These are phyloP conservation scores for Hartigia nigra DNA, from an alignment of 2,888 invertebrate species.

Conservation along the genomic window DNA sequence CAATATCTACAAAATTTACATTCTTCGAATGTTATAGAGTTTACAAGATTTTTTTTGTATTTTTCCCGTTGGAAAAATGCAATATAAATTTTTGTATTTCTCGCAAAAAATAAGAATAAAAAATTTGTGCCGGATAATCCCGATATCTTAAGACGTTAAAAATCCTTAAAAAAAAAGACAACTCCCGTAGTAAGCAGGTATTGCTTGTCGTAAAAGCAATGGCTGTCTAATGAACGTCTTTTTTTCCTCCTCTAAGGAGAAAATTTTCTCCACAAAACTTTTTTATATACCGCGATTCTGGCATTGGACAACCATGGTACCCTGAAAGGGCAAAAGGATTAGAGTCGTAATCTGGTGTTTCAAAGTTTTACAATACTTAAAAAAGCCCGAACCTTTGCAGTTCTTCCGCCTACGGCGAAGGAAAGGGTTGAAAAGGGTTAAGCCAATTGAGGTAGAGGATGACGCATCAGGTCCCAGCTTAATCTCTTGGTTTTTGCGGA, in stretches of 20 bases:
- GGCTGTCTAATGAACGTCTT: not conserved
- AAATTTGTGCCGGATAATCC: not conserved
- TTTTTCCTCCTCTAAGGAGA: not conserved
- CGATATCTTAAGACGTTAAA: not conserved
- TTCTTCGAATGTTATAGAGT: not conserved
- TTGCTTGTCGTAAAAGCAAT: not conserved
- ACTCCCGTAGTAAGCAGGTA: not conserved
- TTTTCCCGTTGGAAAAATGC: not conserved
- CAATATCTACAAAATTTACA: not conserved
- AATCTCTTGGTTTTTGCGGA: not conserved
- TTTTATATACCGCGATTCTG: not conserved
- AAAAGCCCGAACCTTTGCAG: slow-evolving; percentile 26
- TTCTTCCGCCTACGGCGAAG: slow-evolving; percentile 11
- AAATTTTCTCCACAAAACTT: not conserved
- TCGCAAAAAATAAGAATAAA: not conserved
- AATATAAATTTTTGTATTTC: not conserved
- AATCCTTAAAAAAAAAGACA: not conserved
- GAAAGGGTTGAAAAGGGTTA: slow-evolving; percentile 41
- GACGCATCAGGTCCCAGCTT: not conserved
- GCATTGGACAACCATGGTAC: not conserved
- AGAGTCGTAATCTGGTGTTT: not conserved
- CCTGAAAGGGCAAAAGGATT: not conserved
- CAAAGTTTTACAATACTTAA: slow-evolving; percentile 21
- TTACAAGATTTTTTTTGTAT: not conserved
- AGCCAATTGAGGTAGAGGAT: slow-evolving; percentile 31